These are phyloP conservation scores for Nebria brevicollis DNA, from an alignment of 2,888 invertebrate species.

Conservation along the genomic window DNA sequence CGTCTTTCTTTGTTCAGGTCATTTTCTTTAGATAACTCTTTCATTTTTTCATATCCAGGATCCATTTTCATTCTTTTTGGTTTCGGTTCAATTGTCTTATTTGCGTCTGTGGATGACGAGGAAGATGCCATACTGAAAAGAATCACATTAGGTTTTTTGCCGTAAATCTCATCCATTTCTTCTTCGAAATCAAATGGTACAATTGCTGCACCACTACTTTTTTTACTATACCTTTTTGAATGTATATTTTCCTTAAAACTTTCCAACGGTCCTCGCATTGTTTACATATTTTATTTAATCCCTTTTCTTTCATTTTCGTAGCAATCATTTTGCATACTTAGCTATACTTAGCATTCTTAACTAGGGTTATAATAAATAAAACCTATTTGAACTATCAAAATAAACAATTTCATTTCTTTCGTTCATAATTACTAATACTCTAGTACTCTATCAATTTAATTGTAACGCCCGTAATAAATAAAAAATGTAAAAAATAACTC, in stretches of 20 bases:
- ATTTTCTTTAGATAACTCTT: no score
- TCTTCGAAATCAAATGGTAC: background rate
- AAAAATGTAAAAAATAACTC: no score
- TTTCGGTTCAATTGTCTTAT: no score
- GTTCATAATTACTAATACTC: no score
- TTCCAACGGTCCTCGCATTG: conserved; percentile 4
- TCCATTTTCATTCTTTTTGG: no score
- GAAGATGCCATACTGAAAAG: no score
- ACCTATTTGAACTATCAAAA: no score
- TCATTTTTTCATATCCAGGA: no score
- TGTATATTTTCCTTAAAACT: background rate
- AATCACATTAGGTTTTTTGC: conserved; percentile 4
- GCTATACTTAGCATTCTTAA: background rate
- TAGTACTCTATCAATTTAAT: no score
- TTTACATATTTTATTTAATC: background rate
- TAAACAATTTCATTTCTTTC: no score
- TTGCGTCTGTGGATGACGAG: background rate
- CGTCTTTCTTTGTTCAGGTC: no score
- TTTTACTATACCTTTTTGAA: background rate
- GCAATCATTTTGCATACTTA: conserved; percentile 12
- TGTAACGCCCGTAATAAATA: no score
- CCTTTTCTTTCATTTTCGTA: background rate
- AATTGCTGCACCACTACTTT: background rate
- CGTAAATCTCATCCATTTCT: conserved; percentile 14
- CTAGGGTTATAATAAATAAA: background rate